These are phyloP conservation scores for Diuraphis noxia DNA, from an alignment of 1,140 invertebrate species.

Conservation along the genomic window DNA sequence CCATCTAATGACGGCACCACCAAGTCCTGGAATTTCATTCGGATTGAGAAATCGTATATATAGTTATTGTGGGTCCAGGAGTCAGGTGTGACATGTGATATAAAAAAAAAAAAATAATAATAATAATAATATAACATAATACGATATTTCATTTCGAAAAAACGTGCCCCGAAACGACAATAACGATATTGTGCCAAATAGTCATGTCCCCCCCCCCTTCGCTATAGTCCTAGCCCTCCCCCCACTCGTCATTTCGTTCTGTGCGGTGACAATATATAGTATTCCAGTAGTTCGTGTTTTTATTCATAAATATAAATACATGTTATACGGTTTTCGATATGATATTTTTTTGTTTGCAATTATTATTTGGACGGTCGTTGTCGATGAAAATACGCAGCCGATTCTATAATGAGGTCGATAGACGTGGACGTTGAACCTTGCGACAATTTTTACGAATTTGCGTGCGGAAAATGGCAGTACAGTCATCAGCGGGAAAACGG, in stretches of 20 bases:
- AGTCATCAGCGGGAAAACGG: not conserved
- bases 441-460: slow-evolving; percentile 91
- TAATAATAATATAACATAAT: not conserved
- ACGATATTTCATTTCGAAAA: not conserved
- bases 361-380: not conserved
- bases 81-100: too few relatives aligned
- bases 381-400: slow-evolving; percentile 64
- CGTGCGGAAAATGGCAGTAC: slow-evolving; percentile 78
- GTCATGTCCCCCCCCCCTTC: too few relatives aligned
- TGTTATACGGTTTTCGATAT: not conserved
- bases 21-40: too few relatives aligned
- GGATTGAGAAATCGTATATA: too few relatives aligned
- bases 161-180: too few relatives aligned
- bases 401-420: slow-evolving; percentile 81
- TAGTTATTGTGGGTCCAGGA: too few relatives aligned
- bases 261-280: too few relatives aligned
- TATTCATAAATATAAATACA: too few relatives aligned
- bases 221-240: too few relatives aligned
- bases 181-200: too few relatives aligned
- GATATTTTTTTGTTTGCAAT: not conserved
- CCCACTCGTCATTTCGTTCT: not conserved
- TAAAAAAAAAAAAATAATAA: too few relatives aligned
- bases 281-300: not conserved
- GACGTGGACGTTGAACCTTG: slow-evolving; percentile 81
- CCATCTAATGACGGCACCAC: too few relatives aligned